phyloP scores from a whole-genome alignment of 2,888 invertebrate species.

The Rhabditophanes sp. region DNA sequence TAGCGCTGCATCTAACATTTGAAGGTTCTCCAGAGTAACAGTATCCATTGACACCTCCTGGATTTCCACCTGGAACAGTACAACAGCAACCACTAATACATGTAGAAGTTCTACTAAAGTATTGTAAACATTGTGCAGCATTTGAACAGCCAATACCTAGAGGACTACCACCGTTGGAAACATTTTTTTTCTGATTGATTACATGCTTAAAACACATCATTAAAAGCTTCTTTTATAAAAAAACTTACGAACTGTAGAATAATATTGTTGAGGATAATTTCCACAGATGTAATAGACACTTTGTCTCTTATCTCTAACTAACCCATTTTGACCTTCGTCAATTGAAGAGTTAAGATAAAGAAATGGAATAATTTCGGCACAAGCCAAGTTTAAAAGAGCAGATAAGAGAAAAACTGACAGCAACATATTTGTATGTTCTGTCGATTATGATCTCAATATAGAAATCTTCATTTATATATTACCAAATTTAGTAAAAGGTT shows the following conservation, averaged over 20 bases:
- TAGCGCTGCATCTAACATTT: slow-evolving; percentile 27
- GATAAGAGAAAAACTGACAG: too few relatives aligned
- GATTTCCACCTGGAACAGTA: slow-evolving; percentile 14
- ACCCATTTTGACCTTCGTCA: too few relatives aligned
- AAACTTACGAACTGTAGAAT: slow-evolving; percentile 24
- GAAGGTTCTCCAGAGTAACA: slow-evolving; percentile 33
- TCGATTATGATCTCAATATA: too few relatives aligned
- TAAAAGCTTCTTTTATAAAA: slow-evolving; percentile 1
- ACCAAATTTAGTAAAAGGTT: too few relatives aligned
- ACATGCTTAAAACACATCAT: too few relatives aligned
- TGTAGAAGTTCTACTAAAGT: slow-evolving; percentile 19
- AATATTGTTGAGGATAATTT: slow-evolving; percentile 24
- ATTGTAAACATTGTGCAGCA: slow-evolving; percentile 28
- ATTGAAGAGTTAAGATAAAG: too few relatives aligned
- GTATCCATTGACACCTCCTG: slow-evolving; percentile 16
- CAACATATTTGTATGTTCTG: too few relatives aligned
- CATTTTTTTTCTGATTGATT: not conserved
- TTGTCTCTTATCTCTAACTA: too few relatives aligned
- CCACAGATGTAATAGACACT: slow-evolving; percentile 38
- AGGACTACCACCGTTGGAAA: slow-evolving; percentile 23
- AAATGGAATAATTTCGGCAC: too few relatives aligned
- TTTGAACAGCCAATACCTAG: slow-evolving; percentile 23
- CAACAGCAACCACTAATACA: slow-evolving; percentile 33
- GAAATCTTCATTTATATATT: too few relatives aligned
- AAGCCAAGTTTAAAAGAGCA: too few relatives aligned